Conservation (phyloP, 1,140 invertebrate genomes). For the Drosophila tani region DNA sequence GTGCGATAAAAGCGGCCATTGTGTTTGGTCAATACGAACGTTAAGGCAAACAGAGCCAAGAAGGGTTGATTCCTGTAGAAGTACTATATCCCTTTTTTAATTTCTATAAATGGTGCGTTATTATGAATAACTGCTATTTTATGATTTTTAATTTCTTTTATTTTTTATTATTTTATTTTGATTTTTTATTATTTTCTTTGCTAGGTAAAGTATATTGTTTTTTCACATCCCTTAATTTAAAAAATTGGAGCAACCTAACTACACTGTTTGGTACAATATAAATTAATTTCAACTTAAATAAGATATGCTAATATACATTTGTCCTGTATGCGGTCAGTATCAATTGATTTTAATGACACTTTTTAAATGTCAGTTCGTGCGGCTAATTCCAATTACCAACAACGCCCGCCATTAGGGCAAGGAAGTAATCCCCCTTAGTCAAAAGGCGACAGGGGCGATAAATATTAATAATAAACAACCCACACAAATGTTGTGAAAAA, state of each 20-base stretch:
- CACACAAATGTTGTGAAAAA: slow-evolving; percentile 3
- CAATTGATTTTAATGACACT: slow-evolving; percentile 63
- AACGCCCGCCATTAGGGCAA: slow-evolving; percentile 49
- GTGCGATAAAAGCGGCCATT: slow-evolving; percentile 68
- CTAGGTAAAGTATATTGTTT: too few relatives aligned
- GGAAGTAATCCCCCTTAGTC: slow-evolving; percentile 44
- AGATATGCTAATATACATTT: background rate
- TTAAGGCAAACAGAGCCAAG: background rate
- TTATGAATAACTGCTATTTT: too few relatives aligned
- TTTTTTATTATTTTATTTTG: too few relatives aligned
- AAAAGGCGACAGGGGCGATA: slow-evolving; percentile 52
- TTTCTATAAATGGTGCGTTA: background rate
- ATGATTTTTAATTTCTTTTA: too few relatives aligned
- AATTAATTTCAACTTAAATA: slow-evolving; percentile 6
- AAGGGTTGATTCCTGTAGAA: too few relatives aligned
- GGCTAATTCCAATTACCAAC: slow-evolving; percentile 60
- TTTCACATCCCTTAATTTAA: too few relatives aligned
- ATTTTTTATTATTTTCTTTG: too few relatives aligned
- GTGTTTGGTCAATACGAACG: slow-evolving; percentile 26
- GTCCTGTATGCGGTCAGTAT: slow-evolving; percentile 10
- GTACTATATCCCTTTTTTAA: background rate
- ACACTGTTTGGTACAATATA: background rate
- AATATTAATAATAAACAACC: slow-evolving; percentile 41
- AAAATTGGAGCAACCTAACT: background rate
- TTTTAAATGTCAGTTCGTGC: slow-evolving; percentile 43